Evolutionary conservation across 2,113 vertebrate species (phyloP).

Genomic region (Thryonomys swinderianus): DNA sequence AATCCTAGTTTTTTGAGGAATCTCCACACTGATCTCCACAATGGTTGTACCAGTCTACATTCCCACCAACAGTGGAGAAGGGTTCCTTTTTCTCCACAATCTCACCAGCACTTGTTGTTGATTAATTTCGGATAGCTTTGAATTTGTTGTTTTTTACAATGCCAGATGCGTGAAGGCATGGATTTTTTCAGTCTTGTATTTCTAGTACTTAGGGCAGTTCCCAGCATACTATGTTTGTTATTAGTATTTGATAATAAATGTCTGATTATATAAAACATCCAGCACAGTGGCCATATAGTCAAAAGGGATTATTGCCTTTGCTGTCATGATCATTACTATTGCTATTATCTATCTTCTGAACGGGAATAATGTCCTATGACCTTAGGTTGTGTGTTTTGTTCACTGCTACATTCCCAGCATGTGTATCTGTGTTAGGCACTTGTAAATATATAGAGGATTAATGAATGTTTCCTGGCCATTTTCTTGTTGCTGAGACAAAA

Average conservation of each 20-base stretch:
- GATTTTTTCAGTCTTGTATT: neutral
- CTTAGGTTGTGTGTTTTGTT: neutral
- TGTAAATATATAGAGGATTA: neutral
- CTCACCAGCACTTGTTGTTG: no score
- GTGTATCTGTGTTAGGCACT: neutral
- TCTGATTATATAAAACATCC: neutral
- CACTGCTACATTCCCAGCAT: neutral
- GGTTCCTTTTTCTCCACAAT: no score
- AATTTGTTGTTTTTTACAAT: neutral
- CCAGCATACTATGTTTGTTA: neutral
- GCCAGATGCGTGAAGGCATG: neutral
- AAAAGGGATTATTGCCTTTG: neutral
- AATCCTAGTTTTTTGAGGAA: no score
- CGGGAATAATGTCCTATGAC: neutral
- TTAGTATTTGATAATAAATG: constrained; percentile 6
- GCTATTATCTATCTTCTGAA: neutral
- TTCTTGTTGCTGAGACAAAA: neutral
- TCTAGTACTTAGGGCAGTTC: neutral
- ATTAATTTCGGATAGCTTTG: neutral
- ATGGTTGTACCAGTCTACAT: no score
- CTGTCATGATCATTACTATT: neutral
- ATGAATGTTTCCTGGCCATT: neutral
- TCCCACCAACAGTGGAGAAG: no score
- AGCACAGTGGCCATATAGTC: neutral
- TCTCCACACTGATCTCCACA: no score